Base-by-base conservation (phyloP, 1,140 invertebrate genomes). In the Brachionus manjavacas region DNA sequence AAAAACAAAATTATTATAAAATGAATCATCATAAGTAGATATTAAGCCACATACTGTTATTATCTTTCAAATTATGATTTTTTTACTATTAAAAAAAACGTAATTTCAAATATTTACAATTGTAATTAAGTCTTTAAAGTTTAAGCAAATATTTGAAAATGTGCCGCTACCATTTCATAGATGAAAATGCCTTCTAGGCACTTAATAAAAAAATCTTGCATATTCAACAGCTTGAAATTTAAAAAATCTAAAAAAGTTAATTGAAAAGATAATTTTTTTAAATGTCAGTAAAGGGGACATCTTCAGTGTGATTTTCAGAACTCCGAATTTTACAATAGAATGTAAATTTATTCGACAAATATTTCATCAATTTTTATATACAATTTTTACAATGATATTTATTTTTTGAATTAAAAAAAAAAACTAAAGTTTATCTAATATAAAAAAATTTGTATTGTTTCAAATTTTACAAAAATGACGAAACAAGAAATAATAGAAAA, bases 1-100 rank as follows among this genome's bases (percentile, higher is more conserved):
- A 60, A 60, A 60, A 60, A 60, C 52, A 60, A 60, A 60, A 60
- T 60, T 60, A 60, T 60, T 60, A 60, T 60, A 60, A 60, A 60
- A n/a, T 60, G 16, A 60, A 60, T 60, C 52, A 20, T 60, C 52
- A 60, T 60, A 60, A 60, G 52, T 60, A 60, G 52, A 20, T 60
- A 60, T 60, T 23, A 60, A 60, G 20, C 20, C 20, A 20, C 4
- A 60, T 20, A 60, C 52, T 60, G 52, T 60, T 60, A 60, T 60
- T 60, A 60, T 60, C 52, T 60, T 60, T 60, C 52, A 60, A 60
- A 60, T 60, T 60, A 60, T 60, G 52, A 60, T 60, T 20, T 60
- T 46, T 60, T 60, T 60, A 60, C 52, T 60, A 60, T 60, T 8
- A 60, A 60, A 60, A 60, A 60, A n/a, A 55, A 60, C 52, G 52